Evolutionary conservation across 2,797 vertebrate species (phyloP).

Genomic region (Threskiornis aethiopicus): DNA sequence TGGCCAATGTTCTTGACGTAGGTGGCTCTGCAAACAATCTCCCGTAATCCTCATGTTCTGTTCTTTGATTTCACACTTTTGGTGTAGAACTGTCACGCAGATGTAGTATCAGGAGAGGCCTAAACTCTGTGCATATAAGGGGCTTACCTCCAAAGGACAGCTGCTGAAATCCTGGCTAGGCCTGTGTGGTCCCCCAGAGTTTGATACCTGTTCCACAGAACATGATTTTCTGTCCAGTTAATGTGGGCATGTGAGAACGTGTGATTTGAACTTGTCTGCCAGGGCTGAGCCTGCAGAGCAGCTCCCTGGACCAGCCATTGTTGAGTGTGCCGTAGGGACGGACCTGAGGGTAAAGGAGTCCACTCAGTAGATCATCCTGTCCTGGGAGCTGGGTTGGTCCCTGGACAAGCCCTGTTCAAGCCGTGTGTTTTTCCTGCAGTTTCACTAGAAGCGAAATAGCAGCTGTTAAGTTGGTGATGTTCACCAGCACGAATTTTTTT

Average conservation of each 20-base stretch:
- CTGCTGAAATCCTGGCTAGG: background rate
- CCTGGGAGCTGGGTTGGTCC: background rate
- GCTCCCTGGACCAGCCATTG: background rate
- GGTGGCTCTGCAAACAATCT: background rate
- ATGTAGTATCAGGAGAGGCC: background rate
- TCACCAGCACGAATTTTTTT: background rate
- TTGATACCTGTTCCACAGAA: background rate
- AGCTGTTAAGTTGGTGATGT: background rate
- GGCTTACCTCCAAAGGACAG: background rate
- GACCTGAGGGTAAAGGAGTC: background rate
- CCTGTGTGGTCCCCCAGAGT: background rate
- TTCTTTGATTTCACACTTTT: background rate
- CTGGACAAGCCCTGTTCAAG: background rate
- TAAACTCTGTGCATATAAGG: background rate
- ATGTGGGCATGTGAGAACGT: accelerated
- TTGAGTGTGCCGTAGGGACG: accelerated
- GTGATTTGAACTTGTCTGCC: background rate
- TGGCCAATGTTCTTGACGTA: background rate
- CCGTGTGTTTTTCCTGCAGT: background rate
- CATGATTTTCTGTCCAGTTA: background rate
- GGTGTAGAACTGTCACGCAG: background rate
- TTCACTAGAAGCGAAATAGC: background rate
- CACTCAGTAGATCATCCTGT: background rate
- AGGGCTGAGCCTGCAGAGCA: background rate
- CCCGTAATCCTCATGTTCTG: background rate